phyloP scores from a whole-genome alignment of 1,140 invertebrate species.

The Meteorus sp. region DNA sequence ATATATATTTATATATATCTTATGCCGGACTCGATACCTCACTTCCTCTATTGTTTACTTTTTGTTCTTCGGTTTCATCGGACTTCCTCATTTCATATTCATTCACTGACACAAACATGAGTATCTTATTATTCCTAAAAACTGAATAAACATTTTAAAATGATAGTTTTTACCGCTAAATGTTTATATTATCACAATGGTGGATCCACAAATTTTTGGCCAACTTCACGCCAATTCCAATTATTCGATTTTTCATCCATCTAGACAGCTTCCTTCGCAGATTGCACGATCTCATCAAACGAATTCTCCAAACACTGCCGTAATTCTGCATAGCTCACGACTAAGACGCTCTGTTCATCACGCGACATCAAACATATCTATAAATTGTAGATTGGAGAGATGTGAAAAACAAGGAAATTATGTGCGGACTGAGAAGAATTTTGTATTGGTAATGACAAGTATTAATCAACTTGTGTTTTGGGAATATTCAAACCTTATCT shows the following conservation, averaged over 20 bases:
- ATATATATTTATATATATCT: no score
- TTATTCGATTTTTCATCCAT: conserved; percentile 31
- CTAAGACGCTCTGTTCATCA: conserved; percentile 93
- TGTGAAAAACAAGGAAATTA: neutral
- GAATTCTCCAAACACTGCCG: conserved; percentile 93
- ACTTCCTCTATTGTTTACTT: conserved; percentile 22
- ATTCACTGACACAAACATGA: conserved; percentile 27
- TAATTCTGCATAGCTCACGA: conserved; percentile 92
- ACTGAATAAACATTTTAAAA: conserved; percentile 37
- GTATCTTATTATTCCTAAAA: conserved; percentile 22
- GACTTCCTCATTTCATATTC: conserved; percentile 18
- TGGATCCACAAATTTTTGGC: conserved; percentile 33
- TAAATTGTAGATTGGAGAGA: conserved; percentile 30
- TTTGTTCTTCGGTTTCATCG: no score
- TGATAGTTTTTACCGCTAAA: conserved; percentile 52
- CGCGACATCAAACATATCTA: conserved; percentile 93
- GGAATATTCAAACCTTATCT: conserved; percentile 71
- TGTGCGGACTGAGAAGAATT: neutral
- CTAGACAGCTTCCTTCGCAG: conserved; percentile 57
- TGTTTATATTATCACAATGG: conserved; percentile 56
- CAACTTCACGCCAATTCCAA: no score
- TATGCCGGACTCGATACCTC: conserved; percentile 3
- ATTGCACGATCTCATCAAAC: conserved; percentile 79
- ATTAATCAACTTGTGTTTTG: neutral
- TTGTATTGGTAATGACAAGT: neutral